Evolutionary conservation across 2,888 invertebrate genomes (phyloP), one percentile per base, ranked within the genome.

Genomic region (Prionchulus punctatus): DNA sequence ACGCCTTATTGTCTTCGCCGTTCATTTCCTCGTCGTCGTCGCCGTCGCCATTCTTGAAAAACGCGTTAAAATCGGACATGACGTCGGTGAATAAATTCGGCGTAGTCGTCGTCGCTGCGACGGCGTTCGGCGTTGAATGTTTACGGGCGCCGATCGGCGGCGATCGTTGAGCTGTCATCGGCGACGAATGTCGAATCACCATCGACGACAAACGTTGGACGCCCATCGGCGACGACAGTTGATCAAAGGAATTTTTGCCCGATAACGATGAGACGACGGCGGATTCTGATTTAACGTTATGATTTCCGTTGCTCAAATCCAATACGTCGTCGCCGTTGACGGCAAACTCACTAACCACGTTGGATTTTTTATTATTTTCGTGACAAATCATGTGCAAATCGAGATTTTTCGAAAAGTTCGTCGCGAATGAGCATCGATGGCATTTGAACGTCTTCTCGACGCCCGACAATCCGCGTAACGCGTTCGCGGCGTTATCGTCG

Each of bases 21-120:
- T 7, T 36, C 36, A 12, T 36, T 18, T 36, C 36, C 36, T 36
- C 12, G 36, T 36, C 18, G 7, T 12, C 12, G 18, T 36, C 36
- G 7, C 18, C 12, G 18, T 36, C 15, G 4, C 31, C 31, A 15
- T 18, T 23, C 15, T 30, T 23, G 15, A 53, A 7, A 3, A 53
- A 31, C 3, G 53, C 53, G 25, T 30, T 25, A 25, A 53, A 53
- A 30, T 53, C 53, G 3, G 53, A 53, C n/a, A 53, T 12, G 15
- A 50, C 26, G 51, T 50, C 51, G 36, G 7, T 18, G 12, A 36
- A n/a, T n/a, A n/a, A n/a, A n/a, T n/a, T n/a, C n/a, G n/a, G n/a
- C n/a, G n/a, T n/a, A n/a, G n/a, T n/a, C n/a, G n/a, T n/a, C n/a
- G n/a, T n/a, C n/a, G n/a, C n/a, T n/a, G n/a, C n/a, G n/a, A n/a